Base-by-base conservation (phyloP, 2,113 vertebrate species). In the Epinephelus cyanopodus region DNA sequence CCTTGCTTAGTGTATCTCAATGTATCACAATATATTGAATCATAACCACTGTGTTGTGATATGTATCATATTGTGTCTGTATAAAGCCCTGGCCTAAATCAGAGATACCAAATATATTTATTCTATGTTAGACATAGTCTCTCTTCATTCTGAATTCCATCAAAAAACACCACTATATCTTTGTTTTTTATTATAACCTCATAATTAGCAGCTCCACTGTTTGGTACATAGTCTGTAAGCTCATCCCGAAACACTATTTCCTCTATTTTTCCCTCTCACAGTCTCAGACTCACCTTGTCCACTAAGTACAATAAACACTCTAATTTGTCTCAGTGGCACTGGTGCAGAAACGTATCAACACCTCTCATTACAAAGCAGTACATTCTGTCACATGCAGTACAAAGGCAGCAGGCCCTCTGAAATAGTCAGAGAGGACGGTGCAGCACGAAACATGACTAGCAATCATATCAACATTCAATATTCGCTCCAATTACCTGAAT, bases 331-430 rank as follows among this genome's bases (percentile, higher is more conserved):
- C 69, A 33, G 69, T 58, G 74, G 73, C 79, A 52, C 61, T 52
- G 87, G 73, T 66, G 85, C 80, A 79, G 74, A 79, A 82, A 86
- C 63, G 58, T 50, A 86, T 79, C 77, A 85, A 56, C 83, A 53
- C 21, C 47, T 75, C 67, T 76, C 77, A 89, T 91, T 80, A 87
- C 63, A 74, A 81, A 75, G 73, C 64, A 23, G 27, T 17, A 25
- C 4, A 10, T 69, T 78, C 47, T 79, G 47, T 70, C 63, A 77
- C 63, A 86, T 27, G n/a, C 25, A 52, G 57, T 63, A 70, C 58
- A 70, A 74, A 81, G 18, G 50, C 76, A 10, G 42, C 56, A 27
- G 37, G 52, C 13, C 7, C 33, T 67, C 25, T 72, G 42, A 82
- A 76, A 62, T 5, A 76, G 21, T 23, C 50, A 63, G 37, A 74